These are phyloP conservation scores for Stegana nigrithorax DNA, from an alignment of 2,888 invertebrate genomes.

Conservation along the genomic window DNA sequence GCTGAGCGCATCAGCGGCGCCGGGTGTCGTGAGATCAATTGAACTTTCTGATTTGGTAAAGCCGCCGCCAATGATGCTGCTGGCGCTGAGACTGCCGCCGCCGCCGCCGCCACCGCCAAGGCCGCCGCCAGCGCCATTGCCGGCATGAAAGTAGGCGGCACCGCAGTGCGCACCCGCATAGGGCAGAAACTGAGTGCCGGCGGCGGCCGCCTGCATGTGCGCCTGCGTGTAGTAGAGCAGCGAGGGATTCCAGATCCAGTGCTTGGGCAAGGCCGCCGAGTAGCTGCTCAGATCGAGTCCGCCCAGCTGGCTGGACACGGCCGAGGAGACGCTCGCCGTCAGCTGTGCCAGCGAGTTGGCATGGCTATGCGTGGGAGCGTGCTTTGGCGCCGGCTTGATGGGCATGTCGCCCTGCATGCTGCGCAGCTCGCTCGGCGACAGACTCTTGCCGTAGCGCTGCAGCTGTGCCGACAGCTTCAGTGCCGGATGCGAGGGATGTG, in stretches of 20 bases:
- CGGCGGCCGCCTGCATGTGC: slow-evolving; percentile 53
- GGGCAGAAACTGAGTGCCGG: slow-evolving; percentile 52
- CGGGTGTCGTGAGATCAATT: slow-evolving; percentile 63
- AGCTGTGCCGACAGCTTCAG: slow-evolving; percentile 17
- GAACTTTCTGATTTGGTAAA: slow-evolving; percentile 66
- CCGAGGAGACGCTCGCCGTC: slow-evolving; percentile 36
- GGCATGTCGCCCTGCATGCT: slow-evolving; percentile 44
- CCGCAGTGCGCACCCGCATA: slow-evolving; percentile 41
- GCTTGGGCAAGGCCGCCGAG: slow-evolving; percentile 62
- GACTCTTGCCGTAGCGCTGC: slow-evolving; percentile 35
- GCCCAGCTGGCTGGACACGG: slow-evolving; percentile 45
- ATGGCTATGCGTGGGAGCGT: slow-evolving; percentile 36
- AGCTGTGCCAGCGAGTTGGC: slow-evolving; percentile 28
- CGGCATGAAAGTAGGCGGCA: slow-evolving; percentile 44
- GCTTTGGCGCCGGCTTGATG: slow-evolving; percentile 63
- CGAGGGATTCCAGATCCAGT: slow-evolving; percentile 69
- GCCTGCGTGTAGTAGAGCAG: slow-evolving; percentile 65
- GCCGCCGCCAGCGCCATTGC: slow-evolving; percentile 24
- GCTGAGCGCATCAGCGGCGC: slow-evolving; percentile 60
- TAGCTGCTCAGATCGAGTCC: slow-evolving; percentile 63
- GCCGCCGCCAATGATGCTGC: slow-evolving; percentile 34
- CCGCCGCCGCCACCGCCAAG: slow-evolving; percentile 42
- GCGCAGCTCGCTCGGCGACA: slow-evolving; percentile 40
- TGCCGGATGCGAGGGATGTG: slow-evolving; percentile 17
- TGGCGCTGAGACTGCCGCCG: slow-evolving; percentile 5